Conservation (phyloP, 2,797 vertebrate species). For the Silurus aristotelis region DNA sequence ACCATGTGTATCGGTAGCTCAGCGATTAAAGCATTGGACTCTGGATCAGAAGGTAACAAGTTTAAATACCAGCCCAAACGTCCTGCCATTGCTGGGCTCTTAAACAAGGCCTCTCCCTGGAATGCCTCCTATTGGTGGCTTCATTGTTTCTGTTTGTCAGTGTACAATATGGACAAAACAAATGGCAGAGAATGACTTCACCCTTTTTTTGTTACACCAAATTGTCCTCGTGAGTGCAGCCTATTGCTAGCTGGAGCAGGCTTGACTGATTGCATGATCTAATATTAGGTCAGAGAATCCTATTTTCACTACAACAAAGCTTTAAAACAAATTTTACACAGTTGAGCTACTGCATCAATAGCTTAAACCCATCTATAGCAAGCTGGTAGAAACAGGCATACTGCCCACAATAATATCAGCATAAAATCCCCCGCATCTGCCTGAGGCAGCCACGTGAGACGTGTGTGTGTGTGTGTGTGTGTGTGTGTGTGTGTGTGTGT, state of each 20-base stretch:
- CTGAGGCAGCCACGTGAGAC: conserved; percentile 26
- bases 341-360: conserved; percentile 2
- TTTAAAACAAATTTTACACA: conserved; percentile 14
- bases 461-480: no score
- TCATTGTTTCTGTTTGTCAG: not conserved
- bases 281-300: not conserved
- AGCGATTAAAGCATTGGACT: no score
- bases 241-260: not conserved
- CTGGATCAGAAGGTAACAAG: no score
- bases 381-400: conserved; percentile 17
- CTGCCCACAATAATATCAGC: conserved; percentile 44
- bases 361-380: conserved; percentile 17
- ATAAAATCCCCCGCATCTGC: conserved; percentile 30
- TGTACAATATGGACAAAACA: not conserved
- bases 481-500: no score
- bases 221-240: not conserved
- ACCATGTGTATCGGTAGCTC: no score
- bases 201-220: not conserved
- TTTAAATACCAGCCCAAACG: no score
- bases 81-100: no score
- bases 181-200: not conserved
- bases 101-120: no score
- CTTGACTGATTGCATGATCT: not conserved
- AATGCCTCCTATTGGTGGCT: no score
- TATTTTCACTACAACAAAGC: conserved; percentile 11